phyloP scores from a whole-genome alignment of 2,797 vertebrate species.

The Anguilla pacifica region DNA sequence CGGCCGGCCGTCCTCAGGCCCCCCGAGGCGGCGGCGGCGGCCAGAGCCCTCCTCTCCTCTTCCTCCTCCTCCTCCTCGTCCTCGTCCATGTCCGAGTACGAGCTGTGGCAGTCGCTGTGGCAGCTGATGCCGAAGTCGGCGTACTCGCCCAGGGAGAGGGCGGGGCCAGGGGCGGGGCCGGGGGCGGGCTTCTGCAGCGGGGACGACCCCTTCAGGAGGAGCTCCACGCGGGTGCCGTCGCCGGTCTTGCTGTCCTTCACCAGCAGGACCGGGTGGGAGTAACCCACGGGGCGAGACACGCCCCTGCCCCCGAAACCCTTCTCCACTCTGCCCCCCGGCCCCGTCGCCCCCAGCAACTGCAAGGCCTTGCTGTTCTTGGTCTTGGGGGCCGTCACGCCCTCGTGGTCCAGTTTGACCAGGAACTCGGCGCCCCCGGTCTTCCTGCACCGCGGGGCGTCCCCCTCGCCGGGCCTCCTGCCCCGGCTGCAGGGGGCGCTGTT shows the following conservation, averaged over 20 bases:
- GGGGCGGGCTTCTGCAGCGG: slow-evolving; percentile 72
- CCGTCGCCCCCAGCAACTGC: slow-evolving; percentile 70
- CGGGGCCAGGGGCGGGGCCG: slow-evolving; percentile 75
- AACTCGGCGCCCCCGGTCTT: slow-evolving; percentile 73
- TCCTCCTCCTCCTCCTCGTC: slow-evolving; percentile 81
- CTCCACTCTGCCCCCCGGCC: slow-evolving; percentile 62
- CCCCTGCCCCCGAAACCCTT: slow-evolving; percentile 75
- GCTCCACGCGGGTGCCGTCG: slow-evolving; percentile 47
- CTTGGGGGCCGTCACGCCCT: slow-evolving; percentile 97
- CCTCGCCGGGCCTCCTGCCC: slow-evolving; percentile 54
- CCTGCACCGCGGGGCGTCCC: slow-evolving; percentile 59
- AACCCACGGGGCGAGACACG: slow-evolving; percentile 69
- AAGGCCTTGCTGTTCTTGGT: slow-evolving; percentile 92
- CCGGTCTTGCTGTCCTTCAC: slow-evolving; percentile 80
- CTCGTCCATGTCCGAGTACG: slow-evolving; percentile 91
- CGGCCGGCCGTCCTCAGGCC: slow-evolving; percentile 71
- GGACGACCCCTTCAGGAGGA: slow-evolving; percentile 59
- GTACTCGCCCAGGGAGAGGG: slow-evolving; percentile 79
- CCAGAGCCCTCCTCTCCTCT: slow-evolving; percentile 58
- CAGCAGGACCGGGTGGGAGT: slow-evolving; percentile 72
- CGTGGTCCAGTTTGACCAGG: slow-evolving; percentile 94
- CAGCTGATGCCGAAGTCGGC: slow-evolving; percentile 84
- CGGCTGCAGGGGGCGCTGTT: slow-evolving; percentile 43
- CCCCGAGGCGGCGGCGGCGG: slow-evolving; percentile 55
- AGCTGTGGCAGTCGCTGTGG: slow-evolving; percentile 91